phyloP scores from a whole-genome alignment of 2,888 invertebrate species.

The Cancer borealis region DNA sequence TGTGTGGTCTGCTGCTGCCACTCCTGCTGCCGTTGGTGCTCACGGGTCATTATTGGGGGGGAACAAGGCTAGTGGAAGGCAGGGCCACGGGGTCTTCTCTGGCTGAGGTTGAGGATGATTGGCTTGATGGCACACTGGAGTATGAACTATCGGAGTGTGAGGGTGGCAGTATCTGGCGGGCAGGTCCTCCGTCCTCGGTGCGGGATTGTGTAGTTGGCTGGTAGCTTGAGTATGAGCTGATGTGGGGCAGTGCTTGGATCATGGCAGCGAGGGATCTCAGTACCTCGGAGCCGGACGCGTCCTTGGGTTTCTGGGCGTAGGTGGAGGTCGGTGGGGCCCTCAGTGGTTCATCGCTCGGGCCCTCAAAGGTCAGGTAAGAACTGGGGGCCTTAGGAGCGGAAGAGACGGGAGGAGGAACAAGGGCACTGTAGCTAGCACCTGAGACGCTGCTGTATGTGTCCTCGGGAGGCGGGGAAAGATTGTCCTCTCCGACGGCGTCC shows the following conservation, averaged over 20 bases:
- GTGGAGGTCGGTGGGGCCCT: neutral
- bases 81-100: neutral
- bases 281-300: constrained; percentile 24
- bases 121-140: neutral
- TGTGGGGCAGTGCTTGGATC: constrained; percentile 36
- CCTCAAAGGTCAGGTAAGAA: constrained; percentile 1
- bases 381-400: neutral
- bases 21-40: neutral
- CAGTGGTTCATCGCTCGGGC: neutral
- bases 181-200: neutral
- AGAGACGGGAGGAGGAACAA: neutral
- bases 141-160: neutral
- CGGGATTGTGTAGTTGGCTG: neutral
- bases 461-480: neutral
- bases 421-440: neutral
- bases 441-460: constrained; percentile 4
- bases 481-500: neutral
- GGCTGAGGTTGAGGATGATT: neutral
- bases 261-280: constrained; percentile 28
- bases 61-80: neutral
- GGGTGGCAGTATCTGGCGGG: neutral
- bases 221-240: neutral
- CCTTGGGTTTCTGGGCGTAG: constrained; percentile 5
- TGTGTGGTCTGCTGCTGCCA: neutral
- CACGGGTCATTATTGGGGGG: constrained; percentile 1